Evolutionary conservation across 2,113 vertebrate species (phyloP), one percentile per base, ranked within the genome.

Genomic region (Elaphurus davidianus): DNA sequence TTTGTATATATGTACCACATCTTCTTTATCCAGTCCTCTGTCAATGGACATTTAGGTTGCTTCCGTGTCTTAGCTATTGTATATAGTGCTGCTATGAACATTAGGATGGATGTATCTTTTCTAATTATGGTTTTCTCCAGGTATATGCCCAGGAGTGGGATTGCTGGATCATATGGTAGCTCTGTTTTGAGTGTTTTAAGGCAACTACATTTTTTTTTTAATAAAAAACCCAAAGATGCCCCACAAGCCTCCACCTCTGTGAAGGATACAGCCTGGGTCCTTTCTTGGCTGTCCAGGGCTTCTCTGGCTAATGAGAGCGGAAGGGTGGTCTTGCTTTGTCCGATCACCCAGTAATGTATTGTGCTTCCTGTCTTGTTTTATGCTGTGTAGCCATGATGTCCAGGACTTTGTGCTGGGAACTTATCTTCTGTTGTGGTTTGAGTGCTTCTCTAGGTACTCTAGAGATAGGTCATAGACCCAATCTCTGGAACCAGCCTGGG

Each of bases 401-500:
- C 16, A 2, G 85, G 81, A 3, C 28, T 43, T 27, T 1, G 13
- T 7, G 43, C 43, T 5, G 33, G 19, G 28, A 5, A 47, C 19
- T 5, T n/a, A 13, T 5, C 14, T 43, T 14, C 7, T 6, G 10
- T 12, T 25, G 2, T 1, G 47, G 36, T n/a, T 0, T 3, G 76
- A 19, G 64, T 0, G 19, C 59, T 7, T 33, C 0, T 33, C 82
- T 74, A 21, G 67, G 67, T 36, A 12, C 36, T 23, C 33, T 40
- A 74, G 19, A 1, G 0, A 7, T 11, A 0, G 15, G 28, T 10
- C 27, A 2, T 1, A 27, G n/a, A 4, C 27, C 28, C 0, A 0
- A 0, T 10, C 87, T 59, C 81, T 21, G 45, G n/a, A 52, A 9
- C 78, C 0, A 0, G 52, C 43, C 55, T 23, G n/a, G 0, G 47